These are phyloP conservation scores for Chalcosyrphus nemorum DNA, from an alignment of 2,888 invertebrate species.

Conservation along the genomic window DNA sequence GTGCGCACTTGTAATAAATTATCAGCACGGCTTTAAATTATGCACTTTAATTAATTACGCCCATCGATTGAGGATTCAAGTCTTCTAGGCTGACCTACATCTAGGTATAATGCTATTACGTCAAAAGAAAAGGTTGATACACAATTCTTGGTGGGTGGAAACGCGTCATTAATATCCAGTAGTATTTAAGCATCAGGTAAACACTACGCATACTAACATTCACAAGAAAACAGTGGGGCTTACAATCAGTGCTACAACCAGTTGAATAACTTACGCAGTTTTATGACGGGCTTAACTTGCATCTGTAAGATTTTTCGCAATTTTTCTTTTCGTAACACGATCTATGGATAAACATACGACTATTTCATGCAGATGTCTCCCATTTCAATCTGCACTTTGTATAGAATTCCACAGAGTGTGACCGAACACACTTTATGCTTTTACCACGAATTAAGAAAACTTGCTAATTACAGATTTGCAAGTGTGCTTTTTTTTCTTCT, in stretches of 20 bases:
- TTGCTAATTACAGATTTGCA: slow-evolving; percentile 1
- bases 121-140: not conserved
- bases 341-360: not conserved
- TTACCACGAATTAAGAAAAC: not conserved
- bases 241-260: not conserved
- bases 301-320: not conserved
- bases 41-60: not conserved
- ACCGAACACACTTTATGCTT: not conserved
- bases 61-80: not conserved
- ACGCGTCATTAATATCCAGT: not conserved
- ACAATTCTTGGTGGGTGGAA: not conserved
- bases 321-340: not conserved
- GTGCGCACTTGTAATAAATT: not conserved
- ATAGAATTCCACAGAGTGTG: not conserved
- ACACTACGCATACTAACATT: no score
- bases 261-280: not conserved
- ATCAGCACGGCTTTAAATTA: not conserved
- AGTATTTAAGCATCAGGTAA: no score
- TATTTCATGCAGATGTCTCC: not conserved
- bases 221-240: no score
- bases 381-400: not conserved
- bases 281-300: not conserved
- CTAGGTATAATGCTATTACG: not conserved
- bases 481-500: not conserved
- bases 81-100: not conserved